A percentile compares a stretch with the other conserved stretches of the same genome.
These are phyloP conservation scores for Lasioglossum vierecki DNA, from an alignment of 2,888 invertebrate genomes.

Conservation along the genomic window DNA sequence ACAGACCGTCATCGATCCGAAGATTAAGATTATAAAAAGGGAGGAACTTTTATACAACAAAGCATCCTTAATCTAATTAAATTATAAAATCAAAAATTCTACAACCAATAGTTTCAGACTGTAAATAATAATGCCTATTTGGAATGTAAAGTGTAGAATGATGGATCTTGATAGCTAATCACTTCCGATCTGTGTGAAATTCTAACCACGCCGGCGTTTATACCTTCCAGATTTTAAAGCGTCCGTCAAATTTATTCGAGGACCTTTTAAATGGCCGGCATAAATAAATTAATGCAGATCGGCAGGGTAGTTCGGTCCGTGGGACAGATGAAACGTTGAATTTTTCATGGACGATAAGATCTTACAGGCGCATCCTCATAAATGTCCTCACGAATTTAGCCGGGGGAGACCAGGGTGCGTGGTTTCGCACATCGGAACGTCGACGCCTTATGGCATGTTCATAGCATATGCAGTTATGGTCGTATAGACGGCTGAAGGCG, in stretches of 20 bases:
- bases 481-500: conserved; percentile 66
- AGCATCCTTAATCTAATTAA: background rate
- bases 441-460: conserved; percentile 68
- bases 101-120: no score
- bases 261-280: conserved; percentile 41
- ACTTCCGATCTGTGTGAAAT: conserved; percentile 28
- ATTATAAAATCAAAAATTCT: background rate
- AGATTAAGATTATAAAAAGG: background rate
- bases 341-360: conserved; percentile 72
- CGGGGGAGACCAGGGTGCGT: conserved; percentile 43
- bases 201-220: background rate
- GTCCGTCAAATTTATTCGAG: conserved; percentile 54
- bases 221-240: conserved; percentile 31
- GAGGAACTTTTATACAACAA: background rate
- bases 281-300: conserved; percentile 67
- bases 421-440: conserved; percentile 68
- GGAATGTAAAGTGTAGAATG: background rate
- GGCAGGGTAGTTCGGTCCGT: conserved; percentile 45
- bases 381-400: conserved; percentile 76
- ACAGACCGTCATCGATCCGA: no score
- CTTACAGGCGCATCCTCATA: conserved; percentile 65
- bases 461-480: conserved; percentile 60
- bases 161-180: background rate
- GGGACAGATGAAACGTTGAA: conserved; percentile 70
- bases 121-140: background rate